These are phyloP conservation scores for Dolichomitus sp. DNA, from an alignment of 2,888 invertebrate genomes.

Conservation along the genomic window DNA sequence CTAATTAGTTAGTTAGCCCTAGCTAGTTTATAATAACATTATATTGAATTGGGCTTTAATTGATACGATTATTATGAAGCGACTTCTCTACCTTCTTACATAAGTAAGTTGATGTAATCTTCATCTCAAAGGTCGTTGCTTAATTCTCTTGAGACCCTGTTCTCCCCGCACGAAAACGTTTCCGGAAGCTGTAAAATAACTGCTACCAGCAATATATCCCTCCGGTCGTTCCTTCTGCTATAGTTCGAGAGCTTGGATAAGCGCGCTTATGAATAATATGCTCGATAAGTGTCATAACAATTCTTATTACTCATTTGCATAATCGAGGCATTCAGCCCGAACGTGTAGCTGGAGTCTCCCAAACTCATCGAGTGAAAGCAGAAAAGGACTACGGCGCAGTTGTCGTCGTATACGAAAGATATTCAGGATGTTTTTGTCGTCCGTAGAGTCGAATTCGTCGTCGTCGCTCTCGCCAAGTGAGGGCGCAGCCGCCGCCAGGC, in stretches of 20 bases:
- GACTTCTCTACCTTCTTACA: not conserved
- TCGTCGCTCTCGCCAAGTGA: slow-evolving; percentile 42
- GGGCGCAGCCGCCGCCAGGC: slow-evolving; percentile 50
- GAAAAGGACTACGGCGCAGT: slow-evolving; percentile 1
- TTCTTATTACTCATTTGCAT: slow-evolving; percentile 60
- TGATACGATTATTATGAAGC: not conserved
- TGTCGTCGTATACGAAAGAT: slow-evolving; percentile 32
- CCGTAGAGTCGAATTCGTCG: slow-evolving; percentile 30
- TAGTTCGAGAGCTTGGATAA: slow-evolving; percentile 6
- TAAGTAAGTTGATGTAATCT: not conserved
- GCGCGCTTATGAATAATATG: slow-evolving; percentile 53
- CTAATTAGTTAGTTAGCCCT: too few species aligned
- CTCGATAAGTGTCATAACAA: slow-evolving; percentile 58
- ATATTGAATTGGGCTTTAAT: not conserved
- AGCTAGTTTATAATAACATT: not conserved
- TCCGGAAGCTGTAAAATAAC: slow-evolving; percentile 33
- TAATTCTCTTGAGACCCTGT: not conserved
- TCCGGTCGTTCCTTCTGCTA: slow-evolving; percentile 11
- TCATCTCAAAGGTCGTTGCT: not conserved
- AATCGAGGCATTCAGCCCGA: slow-evolving; percentile 53
- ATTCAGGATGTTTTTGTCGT: slow-evolving; percentile 59
- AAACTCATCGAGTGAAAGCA: slow-evolving; percentile 29
- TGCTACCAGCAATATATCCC: slow-evolving; percentile 7
- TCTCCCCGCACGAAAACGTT: not conserved
- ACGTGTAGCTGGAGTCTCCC: slow-evolving; percentile 11